Evolutionary conservation across 1,140 invertebrate species (phyloP).

Genomic region (Thaumetopoea pityocampa): DNA sequence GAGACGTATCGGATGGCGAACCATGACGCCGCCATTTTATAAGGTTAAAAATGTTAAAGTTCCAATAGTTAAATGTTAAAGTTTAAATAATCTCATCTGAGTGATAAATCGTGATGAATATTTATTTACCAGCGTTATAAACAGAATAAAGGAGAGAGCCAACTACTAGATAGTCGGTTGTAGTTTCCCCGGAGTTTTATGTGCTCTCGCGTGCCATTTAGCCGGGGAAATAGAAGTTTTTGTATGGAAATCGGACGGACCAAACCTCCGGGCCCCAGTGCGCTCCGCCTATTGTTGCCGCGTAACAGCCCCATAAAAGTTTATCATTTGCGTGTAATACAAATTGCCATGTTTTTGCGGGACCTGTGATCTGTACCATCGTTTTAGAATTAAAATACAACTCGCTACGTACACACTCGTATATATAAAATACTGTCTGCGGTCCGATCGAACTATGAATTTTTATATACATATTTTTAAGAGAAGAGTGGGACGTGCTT

Average conservation of each 20-base stretch:
- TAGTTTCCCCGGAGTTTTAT: constrained; percentile 70
- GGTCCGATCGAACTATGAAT: too few relatives aligned
- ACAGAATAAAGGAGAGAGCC: constrained; percentile 30
- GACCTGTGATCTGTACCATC: too few relatives aligned
- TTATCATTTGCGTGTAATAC: constrained; percentile 51
- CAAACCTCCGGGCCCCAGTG: constrained; percentile 48
- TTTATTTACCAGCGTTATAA: constrained; percentile 25
- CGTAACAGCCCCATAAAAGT: constrained; percentile 62
- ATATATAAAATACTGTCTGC: too few relatives aligned
- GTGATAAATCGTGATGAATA: constrained; percentile 6
- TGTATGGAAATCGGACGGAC: constrained; percentile 50
- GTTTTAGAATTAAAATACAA: too few relatives aligned
- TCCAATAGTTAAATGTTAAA: too few relatives aligned
- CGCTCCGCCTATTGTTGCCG: constrained; percentile 61
- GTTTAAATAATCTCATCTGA: too few relatives aligned
- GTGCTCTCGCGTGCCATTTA: constrained; percentile 60
- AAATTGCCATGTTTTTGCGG: constrained; percentile 22
- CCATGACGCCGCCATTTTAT: too few relatives aligned
- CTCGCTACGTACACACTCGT: too few relatives aligned
- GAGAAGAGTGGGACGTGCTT: too few relatives aligned
- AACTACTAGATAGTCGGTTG: constrained; percentile 33
- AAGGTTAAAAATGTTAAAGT: too few relatives aligned
- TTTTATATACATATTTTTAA: too few relatives aligned
- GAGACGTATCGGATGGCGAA: too few relatives aligned
- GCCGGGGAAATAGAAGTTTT: constrained; percentile 49